Evolutionary conservation across 1,140 invertebrate species (phyloP).

Genomic region (Ceratosolen fusciceps): DNA sequence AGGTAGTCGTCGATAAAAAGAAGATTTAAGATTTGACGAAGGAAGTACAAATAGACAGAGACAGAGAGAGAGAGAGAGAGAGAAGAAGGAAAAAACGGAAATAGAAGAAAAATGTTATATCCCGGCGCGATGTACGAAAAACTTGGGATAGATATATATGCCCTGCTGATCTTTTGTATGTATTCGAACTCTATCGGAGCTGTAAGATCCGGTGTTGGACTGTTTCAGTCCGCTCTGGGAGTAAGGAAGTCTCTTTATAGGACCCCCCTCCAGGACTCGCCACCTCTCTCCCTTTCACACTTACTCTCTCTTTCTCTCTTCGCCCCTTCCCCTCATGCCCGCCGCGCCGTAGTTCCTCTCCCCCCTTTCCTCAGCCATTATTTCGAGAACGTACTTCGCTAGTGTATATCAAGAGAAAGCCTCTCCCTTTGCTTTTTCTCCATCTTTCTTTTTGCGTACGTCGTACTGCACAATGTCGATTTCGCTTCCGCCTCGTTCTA

Average conservation of each 20-base stretch:
- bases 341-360: too few relatives aligned
- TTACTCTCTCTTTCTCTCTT: conserved; percentile 58
- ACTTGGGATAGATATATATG: too few relatives aligned
- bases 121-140: too few relatives aligned
- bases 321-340: too few relatives aligned
- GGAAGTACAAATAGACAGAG: too few relatives aligned
- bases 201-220: conserved; percentile 56
- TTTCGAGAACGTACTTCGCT: background rate
- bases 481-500: background rate
- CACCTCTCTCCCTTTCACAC: conserved; percentile 30
- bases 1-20: too few relatives aligned
- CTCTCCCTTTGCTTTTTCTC: conserved; percentile 21
- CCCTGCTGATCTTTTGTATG: background rate
- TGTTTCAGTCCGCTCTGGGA: conserved; percentile 62
- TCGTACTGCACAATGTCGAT: background rate
- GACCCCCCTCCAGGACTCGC: conserved; percentile 59
- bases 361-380: conserved; percentile 53
- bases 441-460: background rate
- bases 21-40: too few relatives aligned
- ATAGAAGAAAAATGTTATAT: too few relatives aligned
- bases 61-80: too few relatives aligned
- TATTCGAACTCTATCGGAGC: conserved; percentile 11
- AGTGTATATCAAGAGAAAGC: conserved; percentile 29
- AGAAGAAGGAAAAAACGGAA: too few relatives aligned
- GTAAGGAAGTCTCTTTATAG: conserved; percentile 64